Conservation (phyloP, 2,113 vertebrate genomes). For the Pimephales promelas region DNA sequence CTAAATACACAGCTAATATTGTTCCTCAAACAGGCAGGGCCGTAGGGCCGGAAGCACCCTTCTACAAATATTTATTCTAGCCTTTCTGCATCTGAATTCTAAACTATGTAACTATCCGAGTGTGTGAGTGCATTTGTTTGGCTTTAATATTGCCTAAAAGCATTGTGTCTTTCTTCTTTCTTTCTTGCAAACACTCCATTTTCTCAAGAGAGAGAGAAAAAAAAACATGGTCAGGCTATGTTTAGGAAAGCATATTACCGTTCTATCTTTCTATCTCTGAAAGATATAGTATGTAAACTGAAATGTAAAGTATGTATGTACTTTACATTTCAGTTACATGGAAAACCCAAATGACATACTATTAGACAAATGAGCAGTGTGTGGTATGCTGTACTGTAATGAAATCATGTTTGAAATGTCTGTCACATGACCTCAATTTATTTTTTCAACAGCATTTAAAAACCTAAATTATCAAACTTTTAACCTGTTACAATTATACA, state of each 20-base stretch:
- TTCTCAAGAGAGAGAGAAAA: not conserved
- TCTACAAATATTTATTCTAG: slow-evolving; percentile 42
- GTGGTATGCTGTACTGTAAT: not conserved
- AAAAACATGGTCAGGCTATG: not conserved
- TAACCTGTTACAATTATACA: too few species aligned
- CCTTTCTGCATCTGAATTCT: not conserved
- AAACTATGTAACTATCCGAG: not conserved
- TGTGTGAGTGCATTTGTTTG: slow-evolving; percentile 3
- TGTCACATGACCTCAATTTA: too few species aligned
- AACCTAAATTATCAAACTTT: too few species aligned
- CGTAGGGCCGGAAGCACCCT: slow-evolving; percentile 13
- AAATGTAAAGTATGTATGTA: not conserved
- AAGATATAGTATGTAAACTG: not conserved
- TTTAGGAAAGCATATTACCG: not conserved
- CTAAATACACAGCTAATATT: slow-evolving; percentile 38
- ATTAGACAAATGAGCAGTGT: not conserved
- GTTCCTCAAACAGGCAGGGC: slow-evolving; percentile 32
- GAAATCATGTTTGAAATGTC: not conserved
- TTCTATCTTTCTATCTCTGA: not conserved
- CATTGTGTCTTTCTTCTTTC: not conserved
- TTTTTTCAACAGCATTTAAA: too few species aligned
- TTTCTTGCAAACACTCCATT: not conserved
- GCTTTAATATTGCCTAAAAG: not conserved
- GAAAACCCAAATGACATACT: not conserved
- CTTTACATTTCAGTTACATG: not conserved